Evolutionary conservation across 2,113 vertebrate species (phyloP), one percentile per base, ranked within the genome.

Genomic region (Pseudolaguvia tuberculata): DNA sequence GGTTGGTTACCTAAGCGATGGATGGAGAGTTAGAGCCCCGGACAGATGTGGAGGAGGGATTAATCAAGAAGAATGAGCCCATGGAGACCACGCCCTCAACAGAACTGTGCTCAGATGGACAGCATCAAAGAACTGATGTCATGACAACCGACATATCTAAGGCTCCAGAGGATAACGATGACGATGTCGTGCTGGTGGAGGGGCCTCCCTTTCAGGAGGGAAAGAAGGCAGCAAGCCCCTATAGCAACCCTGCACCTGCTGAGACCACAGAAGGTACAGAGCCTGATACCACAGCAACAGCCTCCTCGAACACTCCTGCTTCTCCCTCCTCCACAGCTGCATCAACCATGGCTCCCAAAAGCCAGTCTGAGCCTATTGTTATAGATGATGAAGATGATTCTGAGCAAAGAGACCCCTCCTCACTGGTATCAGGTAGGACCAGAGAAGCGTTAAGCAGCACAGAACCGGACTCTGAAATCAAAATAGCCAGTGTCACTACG

Each of bases 361-460:
- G 88, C 88, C 88, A 92, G 80, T 92, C 91, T 61, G 96, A 99
- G 87, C 95, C 97, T 67, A 99, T 99, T 81, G 93, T 99, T 86
- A 99, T 99, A 78, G 97, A 99, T 29, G 97, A 98, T 25, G 97
- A 99, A 89, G 96, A 99, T 83, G 95, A 97, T 70, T 82, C 88
- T 71, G 94, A 89, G 47, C 93, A 92, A 77, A 94, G 92, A 80
- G 88, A 89, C 84, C 74, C 79, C 6, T 63, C 82, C 72, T 83
- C 83, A 0, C 76, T 80, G 13, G 71, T 51, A 13, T 79, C 62
- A 68, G 55, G 80, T 13, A 84, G 48, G 76, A 27, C n/a, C 0
- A 47, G 66, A 27, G 59, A 85, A 77, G 88, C 86, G 83, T 92
- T 94, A 86, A 95, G 95, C 87, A 94, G 92, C 89, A 95, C 94